Evolutionary conservation across 2,113 vertebrate species (phyloP), one percentile per base, ranked within the genome.

Genomic region (Motacilla alba): DNA sequence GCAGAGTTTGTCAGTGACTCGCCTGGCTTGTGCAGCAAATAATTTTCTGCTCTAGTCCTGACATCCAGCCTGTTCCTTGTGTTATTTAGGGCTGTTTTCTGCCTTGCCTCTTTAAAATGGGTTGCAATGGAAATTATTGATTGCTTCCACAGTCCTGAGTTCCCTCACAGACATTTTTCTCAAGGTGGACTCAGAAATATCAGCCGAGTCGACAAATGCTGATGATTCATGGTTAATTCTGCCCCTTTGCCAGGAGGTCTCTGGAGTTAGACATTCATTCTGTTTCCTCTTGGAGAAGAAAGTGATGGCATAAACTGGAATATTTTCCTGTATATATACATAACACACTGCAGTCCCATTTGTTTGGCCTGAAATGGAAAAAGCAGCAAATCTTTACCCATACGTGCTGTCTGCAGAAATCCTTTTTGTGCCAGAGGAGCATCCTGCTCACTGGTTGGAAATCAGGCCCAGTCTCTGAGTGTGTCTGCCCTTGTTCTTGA

Each of bases 61-160:
- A 80, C 82, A 77, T 84, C 49, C 64, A 84, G 63, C 31, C 80
- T 68, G 56, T 89, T 95, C 47, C 33, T 88, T 46, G 16, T 47
- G 63, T 95, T 94, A 95, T 95, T 97, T 95, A 96, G 82, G 63
- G 75, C 84, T 93, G 15, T 74, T 16, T 90, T 95, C 78, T 91
- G 66, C 81, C 69, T 94, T 86, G 22, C 82, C 63, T 82, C 47
- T 93, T 94, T 85, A 52, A 85, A 95, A 86, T 88, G 63, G 37
- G 30, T 84, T 95, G 60, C 87, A 90, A 7, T 91, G 87, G 82
- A 83, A 90, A 82, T 93, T 94, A 95, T 80, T 83, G 87, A 92
- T 94, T 90, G 67, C 85, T 93, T 92, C 90, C 69, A 66, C 33
- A 37, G 19, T 37, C 79, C 60, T 55, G 56, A 88, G 68, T 88